Evolutionary conservation across 2,797 vertebrate genomes (phyloP).

Genomic region (Spea hammondii): DNA sequence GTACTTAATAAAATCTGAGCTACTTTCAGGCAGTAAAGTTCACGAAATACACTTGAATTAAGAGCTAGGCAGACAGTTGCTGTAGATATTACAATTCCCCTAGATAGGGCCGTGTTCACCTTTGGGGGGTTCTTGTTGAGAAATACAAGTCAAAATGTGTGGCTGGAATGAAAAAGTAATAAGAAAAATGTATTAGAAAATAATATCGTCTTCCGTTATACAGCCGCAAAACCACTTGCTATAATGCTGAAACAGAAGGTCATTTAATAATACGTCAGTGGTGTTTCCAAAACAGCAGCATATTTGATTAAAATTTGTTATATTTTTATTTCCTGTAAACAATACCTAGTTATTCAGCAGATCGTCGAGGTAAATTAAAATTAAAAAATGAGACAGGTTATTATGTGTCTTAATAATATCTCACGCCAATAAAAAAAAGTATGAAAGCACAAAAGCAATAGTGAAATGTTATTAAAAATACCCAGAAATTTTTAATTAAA

Average conservation of each 20-base stretch:
- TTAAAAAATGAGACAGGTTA: too few relatives aligned
- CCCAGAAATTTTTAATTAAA: too few relatives aligned
- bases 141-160: neutral
- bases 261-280: neutral
- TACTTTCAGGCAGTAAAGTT: too few relatives aligned
- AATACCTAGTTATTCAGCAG: too few relatives aligned
- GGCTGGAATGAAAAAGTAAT: neutral
- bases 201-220: neutral
- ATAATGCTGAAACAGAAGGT: conserved; percentile 2
- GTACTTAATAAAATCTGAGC: too few relatives aligned
- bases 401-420: too few relatives aligned
- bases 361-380: too few relatives aligned
- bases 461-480: too few relatives aligned
- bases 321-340: neutral
- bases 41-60: too few relatives aligned
- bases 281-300: neutral
- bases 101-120: neutral
- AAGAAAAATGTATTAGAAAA: neutral
- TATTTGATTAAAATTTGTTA: neutral
- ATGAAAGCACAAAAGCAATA: too few relatives aligned
- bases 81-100: neutral
- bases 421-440: too few relatives aligned
- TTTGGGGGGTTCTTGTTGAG: neutral
- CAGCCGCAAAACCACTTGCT: neutral
- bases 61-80: too few relatives aligned